Conservation (phyloP, 2,113 vertebrate species). For the Cettia cetti region DNA sequence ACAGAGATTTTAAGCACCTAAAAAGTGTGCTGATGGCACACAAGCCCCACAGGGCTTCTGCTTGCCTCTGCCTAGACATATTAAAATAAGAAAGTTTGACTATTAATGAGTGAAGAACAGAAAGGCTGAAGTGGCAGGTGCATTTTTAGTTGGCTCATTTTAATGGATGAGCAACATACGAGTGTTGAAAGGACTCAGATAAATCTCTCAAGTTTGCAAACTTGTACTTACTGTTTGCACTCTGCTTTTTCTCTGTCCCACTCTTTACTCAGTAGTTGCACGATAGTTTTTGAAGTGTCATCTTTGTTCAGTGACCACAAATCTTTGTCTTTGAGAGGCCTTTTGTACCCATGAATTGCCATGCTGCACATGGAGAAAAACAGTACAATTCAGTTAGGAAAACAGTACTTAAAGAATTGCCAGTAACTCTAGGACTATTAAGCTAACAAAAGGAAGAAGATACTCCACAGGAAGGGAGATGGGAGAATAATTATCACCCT, state of each 20-base stretch:
- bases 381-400: neutral
- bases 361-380: constrained; percentile 71
- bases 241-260: constrained; percentile 84
- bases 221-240: neutral
- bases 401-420: neutral
- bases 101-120: neutral
- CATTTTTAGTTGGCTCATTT: neutral
- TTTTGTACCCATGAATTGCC: constrained; percentile 89
- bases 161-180: neutral
- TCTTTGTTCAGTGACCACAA: constrained; percentile 89
- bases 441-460: neutral
- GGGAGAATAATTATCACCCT: neutral
- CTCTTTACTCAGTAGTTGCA: constrained; percentile 79
- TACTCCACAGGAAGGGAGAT: neutral
- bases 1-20: neutral
- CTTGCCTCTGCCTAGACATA: neutral
- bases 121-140: neutral
- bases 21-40: neutral
- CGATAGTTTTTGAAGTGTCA: constrained; percentile 78
- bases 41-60: neutral
- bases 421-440: neutral
- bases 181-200: neutral
- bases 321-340: constrained; percentile 86
- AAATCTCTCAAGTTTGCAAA: neutral
- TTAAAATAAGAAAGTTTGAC: neutral